Evolutionary conservation across 2,113 vertebrate species (phyloP).

Genomic region (Gambusia holbrooki): DNA sequence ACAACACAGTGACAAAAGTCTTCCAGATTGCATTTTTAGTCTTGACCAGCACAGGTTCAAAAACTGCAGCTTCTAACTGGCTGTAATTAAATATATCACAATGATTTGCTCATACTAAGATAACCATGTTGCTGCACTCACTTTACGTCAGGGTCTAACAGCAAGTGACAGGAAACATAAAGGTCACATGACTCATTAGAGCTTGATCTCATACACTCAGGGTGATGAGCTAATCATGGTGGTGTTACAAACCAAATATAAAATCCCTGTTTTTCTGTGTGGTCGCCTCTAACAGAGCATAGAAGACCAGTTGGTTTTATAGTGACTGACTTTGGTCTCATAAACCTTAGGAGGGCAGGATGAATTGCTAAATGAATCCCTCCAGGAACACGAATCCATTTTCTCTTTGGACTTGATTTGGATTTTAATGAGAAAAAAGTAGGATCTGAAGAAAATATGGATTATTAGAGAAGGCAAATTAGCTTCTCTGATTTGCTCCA

Average conservation of each 20-base stretch:
- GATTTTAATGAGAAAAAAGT: neutral
- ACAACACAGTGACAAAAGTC: too few relatives aligned
- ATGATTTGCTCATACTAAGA: neutral
- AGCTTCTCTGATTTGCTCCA: neutral
- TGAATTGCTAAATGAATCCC: neutral
- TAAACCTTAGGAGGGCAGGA: neutral
- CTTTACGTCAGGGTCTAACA: neutral
- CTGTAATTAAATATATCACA: neutral
- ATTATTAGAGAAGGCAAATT: neutral
- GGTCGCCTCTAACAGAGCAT: neutral
- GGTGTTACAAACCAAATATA: neutral
- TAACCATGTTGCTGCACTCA: neutral
- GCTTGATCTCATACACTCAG: neutral
- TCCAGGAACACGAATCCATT: neutral
- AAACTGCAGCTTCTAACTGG: too few relatives aligned
- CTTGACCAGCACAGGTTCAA: too few relatives aligned
- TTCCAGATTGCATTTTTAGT: too few relatives aligned
- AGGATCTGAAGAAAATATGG: neutral
- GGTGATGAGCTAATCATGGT: neutral
- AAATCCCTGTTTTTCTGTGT: neutral
- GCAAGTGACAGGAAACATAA: neutral
- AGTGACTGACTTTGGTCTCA: neutral
- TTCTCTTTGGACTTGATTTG: neutral
- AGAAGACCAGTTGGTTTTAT: neutral
- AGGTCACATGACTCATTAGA: neutral